Evolutionary conservation across 2,888 invertebrate species (phyloP), one percentile per base, ranked within the genome.

Genomic region (Heteromyza rotundicornis): DNA sequence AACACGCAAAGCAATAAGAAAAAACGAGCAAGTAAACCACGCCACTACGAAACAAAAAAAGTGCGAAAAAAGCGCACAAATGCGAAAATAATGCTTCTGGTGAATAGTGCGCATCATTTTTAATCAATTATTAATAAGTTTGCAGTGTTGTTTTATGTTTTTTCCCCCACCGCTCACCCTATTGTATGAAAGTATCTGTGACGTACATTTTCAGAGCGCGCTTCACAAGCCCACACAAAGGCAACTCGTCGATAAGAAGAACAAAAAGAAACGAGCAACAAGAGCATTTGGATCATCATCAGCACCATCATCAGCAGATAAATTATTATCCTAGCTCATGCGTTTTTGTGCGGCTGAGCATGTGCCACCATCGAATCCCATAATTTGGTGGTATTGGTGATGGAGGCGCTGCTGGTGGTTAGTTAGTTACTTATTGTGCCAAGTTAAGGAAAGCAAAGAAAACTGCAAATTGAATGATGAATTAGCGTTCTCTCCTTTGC

Each of bases 61-160:
- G n/a, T n/a, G n/a, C n/a, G n/a, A n/a, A n/a, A n/a, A n/a, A n/a
- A n/a, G n/a, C n/a, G 17, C 17, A 5, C 19, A 47, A 47, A 47
- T 47, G 20, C 20, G 17, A 47, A 7, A 47, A 47, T 47, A 47
- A 47, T 47, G 47, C 47, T 47, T 47, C 19, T 49, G 17, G 49
- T 32, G 32, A 57, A 49, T 49, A 47, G 49, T 49, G 24, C 49
- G 27, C 49, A 57, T 49, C 32, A 57, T 27, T 49, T 32, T 57
- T 57, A 57, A 57, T 57, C 49, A 49, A 49, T 57, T 57, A 57
- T 57, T 57, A 57, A 49, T 32, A 24, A 57, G 57, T 49, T 57
- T 20, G 55, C 55, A 55, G 40, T 40, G 22, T 22, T 19, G 16
- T n/a, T 40, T 32, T 32, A 5, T 32, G 7, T 5, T 32, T 5